Evolutionary conservation across 2,113 vertebrate genomes (phyloP).

Genomic region (Carlito syrichta): DNA sequence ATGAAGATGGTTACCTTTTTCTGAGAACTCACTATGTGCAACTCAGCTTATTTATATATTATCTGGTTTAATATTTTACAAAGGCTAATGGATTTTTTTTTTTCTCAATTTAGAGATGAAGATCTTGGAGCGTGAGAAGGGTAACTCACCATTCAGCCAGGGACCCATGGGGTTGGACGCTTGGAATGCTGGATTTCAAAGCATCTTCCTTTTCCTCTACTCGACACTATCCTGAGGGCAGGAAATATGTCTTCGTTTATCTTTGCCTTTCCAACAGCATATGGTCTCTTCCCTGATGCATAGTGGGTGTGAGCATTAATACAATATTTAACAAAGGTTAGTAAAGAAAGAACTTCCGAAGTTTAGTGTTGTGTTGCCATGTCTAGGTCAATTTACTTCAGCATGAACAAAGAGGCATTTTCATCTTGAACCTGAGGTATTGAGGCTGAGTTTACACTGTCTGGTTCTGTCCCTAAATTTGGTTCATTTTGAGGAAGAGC

Average conservation of each 20-base stretch:
- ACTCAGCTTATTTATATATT: background rate
- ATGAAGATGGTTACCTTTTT: background rate
- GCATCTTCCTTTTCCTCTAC: background rate
- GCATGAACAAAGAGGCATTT: background rate
- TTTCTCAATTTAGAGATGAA: background rate
- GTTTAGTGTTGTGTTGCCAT: background rate
- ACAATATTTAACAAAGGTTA: constrained; percentile 53
- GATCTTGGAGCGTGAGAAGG: background rate
- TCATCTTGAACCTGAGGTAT: background rate
- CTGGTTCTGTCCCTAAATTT: background rate
- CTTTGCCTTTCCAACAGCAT: constrained; percentile 18
- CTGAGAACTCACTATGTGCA: background rate
- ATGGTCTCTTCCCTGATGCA: constrained; percentile 14
- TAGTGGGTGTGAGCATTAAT: background rate
- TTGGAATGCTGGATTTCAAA: background rate
- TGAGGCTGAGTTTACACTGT: background rate
- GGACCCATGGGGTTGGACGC: background rate
- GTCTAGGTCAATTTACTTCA: background rate
- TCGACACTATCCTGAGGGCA: background rate
- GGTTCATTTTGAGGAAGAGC: background rate
- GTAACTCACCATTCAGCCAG: background rate
- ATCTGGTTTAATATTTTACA: background rate
- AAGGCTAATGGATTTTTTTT: background rate
- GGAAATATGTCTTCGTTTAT: constrained; percentile 41
- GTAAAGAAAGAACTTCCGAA: background rate